Conservation (phyloP, 2,797 vertebrate genomes). For the Sebastes jordani region DNA sequence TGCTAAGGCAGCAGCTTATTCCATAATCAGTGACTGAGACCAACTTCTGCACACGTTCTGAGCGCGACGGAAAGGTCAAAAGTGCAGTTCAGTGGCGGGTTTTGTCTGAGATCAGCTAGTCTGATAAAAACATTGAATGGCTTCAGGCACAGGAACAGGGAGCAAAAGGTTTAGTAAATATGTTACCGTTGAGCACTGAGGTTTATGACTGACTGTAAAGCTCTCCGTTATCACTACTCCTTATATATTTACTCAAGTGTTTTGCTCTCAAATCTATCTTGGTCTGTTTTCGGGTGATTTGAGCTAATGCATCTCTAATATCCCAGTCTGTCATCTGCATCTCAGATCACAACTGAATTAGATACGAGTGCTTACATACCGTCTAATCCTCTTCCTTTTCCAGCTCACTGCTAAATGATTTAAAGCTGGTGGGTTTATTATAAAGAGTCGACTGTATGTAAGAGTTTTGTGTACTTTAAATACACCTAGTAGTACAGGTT, state of each 20-base stretch:
- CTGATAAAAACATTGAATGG: background rate
- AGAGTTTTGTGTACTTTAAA: background rate
- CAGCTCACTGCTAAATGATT: background rate
- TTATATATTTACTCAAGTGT: background rate
- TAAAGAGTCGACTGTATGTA: background rate
- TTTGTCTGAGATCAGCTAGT: background rate
- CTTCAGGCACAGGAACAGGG: background rate
- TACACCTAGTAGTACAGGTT: background rate
- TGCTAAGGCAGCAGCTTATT: constrained; percentile 7
- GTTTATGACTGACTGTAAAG: background rate
- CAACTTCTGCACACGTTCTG: background rate
- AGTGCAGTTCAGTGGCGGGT: background rate
- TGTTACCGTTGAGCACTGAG: background rate
- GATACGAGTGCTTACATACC: constrained; percentile 1
- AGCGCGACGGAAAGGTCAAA: constrained; percentile 15
- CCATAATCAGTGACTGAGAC: background rate
- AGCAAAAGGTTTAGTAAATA: constrained; percentile 1
- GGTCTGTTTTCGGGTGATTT: background rate
- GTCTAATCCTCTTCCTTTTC: constrained; percentile 7
- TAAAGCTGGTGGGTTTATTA: constrained; percentile 3
- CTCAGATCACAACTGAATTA: constrained; percentile 29
- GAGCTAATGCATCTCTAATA: background rate
- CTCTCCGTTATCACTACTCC: background rate
- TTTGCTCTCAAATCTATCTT: background rate
- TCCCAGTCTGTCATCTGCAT: background rate